Percentiles rank a stretch among this genome's conserved stretches.
Conservation (phyloP, 2,888 invertebrate genomes). For the Clostera curtula region DNA sequence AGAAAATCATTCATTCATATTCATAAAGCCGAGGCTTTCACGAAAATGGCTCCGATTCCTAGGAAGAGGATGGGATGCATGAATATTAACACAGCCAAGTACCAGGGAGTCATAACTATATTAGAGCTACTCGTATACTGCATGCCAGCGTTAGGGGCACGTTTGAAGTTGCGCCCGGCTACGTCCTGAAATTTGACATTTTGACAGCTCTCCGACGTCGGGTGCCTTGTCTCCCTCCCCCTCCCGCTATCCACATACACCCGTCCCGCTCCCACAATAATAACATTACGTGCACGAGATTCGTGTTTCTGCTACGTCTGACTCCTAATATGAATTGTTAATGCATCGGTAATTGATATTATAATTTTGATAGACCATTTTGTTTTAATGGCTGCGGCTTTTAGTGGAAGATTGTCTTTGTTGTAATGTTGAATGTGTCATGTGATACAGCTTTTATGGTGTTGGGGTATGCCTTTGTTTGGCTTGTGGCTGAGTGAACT, state of each 20-base stretch:
- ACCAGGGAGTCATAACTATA: constrained; percentile 66
- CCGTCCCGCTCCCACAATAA: constrained; percentile 52
- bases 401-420: constrained; percentile 40
- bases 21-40: constrained; percentile 66
- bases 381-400: constrained; percentile 50
- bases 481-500: constrained; percentile 18
- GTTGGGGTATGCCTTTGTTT: constrained; percentile 22
- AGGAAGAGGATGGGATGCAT: constrained; percentile 68
- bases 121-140: constrained; percentile 59
- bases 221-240: constrained; percentile 48
- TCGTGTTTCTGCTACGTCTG: constrained; percentile 70
- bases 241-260: constrained; percentile 25
- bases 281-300: constrained; percentile 65
- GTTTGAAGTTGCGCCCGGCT: constrained; percentile 71
- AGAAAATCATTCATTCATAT: constrained; percentile 69
- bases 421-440: constrained; percentile 35
- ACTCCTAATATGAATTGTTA: constrained; percentile 73
- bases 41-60: constrained; percentile 65
- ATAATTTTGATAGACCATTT: constrained; percentile 68
- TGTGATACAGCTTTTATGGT: constrained; percentile 35
- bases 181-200: constrained; percentile 75
- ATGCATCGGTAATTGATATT: constrained; percentile 74
- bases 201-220: constrained; percentile 74
- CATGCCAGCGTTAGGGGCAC: constrained; percentile 67
- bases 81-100: constrained; percentile 67